phyloP scores from a whole-genome alignment of 2,888 invertebrate genomes.

The Lampropteryx suffumata region DNA sequence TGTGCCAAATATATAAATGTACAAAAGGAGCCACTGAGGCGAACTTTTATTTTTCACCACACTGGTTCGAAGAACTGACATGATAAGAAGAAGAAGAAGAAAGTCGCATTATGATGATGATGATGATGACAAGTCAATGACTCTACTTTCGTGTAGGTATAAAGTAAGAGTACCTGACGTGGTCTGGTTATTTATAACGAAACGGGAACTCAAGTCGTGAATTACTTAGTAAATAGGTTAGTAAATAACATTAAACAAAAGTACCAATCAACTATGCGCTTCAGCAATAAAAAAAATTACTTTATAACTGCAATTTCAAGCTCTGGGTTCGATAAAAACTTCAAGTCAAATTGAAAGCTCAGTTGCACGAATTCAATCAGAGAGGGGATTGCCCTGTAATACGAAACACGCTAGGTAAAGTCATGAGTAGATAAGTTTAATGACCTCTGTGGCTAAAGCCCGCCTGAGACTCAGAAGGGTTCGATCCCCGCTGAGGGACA shows the following conservation, averaged over 20 bases:
- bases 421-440: too few species aligned
- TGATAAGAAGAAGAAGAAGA: too few species aligned
- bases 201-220: conserved; percentile 4
- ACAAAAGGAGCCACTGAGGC: too few species aligned
- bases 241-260: neutral
- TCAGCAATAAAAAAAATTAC: conserved; percentile 4
- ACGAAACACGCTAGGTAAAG: conserved; percentile 38
- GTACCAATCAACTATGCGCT: neutral
- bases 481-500: too few species aligned
- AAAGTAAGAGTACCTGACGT: neutral
- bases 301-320: conserved; percentile 5
- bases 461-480: too few species aligned
- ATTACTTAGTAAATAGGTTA: too few species aligned
- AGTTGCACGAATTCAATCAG: conserved; percentile 34
- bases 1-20: too few species aligned
- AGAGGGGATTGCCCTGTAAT: conserved; percentile 43
- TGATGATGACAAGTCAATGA: neutral
- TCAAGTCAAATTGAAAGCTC: conserved; percentile 19
- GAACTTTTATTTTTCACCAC: too few species aligned
- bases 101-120: too few species aligned
- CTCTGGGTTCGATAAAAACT: neutral
- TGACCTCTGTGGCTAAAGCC: too few species aligned
- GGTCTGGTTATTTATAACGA: neutral
- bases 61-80: too few species aligned
- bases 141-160: too few species aligned